Base-by-base conservation (phyloP, 1,140 invertebrate species). In the Drosophila tristis region DNA sequence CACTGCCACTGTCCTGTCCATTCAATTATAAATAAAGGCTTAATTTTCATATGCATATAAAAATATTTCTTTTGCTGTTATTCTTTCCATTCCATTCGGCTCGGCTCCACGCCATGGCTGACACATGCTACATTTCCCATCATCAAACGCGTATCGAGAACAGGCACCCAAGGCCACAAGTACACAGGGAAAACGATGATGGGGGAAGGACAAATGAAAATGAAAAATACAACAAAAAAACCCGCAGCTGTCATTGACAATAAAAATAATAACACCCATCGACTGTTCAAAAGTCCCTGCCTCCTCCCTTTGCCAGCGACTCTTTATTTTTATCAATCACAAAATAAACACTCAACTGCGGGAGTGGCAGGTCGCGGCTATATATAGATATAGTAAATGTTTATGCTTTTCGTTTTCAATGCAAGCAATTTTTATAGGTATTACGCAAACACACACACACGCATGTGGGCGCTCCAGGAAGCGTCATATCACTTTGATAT, bases 321-420 rank as follows among this genome's bases (percentile, higher is more conserved):
- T 72, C 15, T n/a, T 55, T 64, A 63, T 77, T 71, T 86, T 87
- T 87, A 87, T 87, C 81, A 86, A 86, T 86, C 81, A 82, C 61
- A 87, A 87, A 87, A 87, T 78, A 87, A 86, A 86, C 84, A 87
- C 66, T 66, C 70, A 58, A 82, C 53, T 74, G 45, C 50, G 61
- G 67, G 59, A 6, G 58, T 50, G 65, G 31, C 45, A 53, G 35
- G 35, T 39, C 9, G 35, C 35, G 35, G 35, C 13, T 39, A 29
- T 29, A 6, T 20, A 45, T 16, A 15, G 6, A 16, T 20, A 53
- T 48, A 51, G 68, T 75, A 73, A 68, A 49, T 73, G 60, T 86
- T 85, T 86, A 86, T 79, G 82, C 80, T 61, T 80, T 71, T 81
- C 60, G 63, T 42, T 77, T 74, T 80, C 79, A 79, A 79, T 70